Base-by-base conservation (phyloP, 1,140 invertebrate genomes). In the Plodia interpunctella region DNA sequence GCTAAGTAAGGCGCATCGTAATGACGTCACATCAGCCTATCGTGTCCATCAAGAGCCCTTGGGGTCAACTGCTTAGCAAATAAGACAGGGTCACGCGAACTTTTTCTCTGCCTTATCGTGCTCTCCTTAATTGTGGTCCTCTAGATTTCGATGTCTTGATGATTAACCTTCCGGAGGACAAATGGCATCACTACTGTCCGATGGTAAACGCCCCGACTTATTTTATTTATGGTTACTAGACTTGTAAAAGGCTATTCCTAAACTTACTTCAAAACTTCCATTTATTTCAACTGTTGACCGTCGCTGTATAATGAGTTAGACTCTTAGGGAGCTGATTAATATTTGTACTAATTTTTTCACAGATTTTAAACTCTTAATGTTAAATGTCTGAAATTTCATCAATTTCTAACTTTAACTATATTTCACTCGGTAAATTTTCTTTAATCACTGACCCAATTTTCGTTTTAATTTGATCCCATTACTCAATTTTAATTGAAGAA, bases 31-130 rank as follows among this genome's bases (percentile, higher is more conserved):
- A 53, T 53, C 51, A 53, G 19, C 51, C 17, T 53, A 53, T 53
- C 51, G 11, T n/a, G 51, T 9, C 13, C 51, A 53, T 21, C 5
- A 25, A 53, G 21, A 25, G 21, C n/a, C 51, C 51, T 51, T 25
- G 19, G 49, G 21, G 51, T 53, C 20, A 53, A 53, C 51, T 13
- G 51, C 21, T 53, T n/a, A 18, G 51, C 51, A 53, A 53, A 53
- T 53, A 53, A 53, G 20, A 53, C 21, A n/a, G 51, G 51, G 20
- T 21, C 51, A 53, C 51, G 51, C 51, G 25, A 53, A 53, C 19
- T 25, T 21, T 53, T 25, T 53, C 20, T 18, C 19, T 9, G 6
- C 51, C 19, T 53, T 53, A 53, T 53, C 51, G 20, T 53, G 51
- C 5, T 25, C 5, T 25, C 8, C 1, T 20, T 53, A 53, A 53